Evolutionary conservation across 2,113 vertebrate genomes (phyloP), one percentile per base, ranked within the genome.

Genomic region (Tachysurus vachellii): DNA sequence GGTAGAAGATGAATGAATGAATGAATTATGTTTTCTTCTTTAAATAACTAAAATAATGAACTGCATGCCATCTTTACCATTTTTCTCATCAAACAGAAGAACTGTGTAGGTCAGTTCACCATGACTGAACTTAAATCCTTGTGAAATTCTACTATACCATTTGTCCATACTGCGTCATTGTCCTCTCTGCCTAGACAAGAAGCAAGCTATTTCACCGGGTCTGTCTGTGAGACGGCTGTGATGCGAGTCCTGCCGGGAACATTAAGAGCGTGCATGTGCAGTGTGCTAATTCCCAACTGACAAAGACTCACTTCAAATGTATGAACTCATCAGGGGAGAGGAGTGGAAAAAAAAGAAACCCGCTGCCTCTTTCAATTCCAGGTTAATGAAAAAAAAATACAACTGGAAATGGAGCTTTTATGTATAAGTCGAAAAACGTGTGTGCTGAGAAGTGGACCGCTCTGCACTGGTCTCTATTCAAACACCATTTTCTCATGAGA

Each of bases 301-400:
- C 94, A 95, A 94, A 94, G 94, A 91, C 91, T 89, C 93, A 93
- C 93, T 94, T 94, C 93, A 94, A 95, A 94, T 93, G 92, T 93
- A 93, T 94, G 94, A 95, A 94, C 93, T 92, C 94, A 94, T 94
- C 94, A 93, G 92, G 88, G 57, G 87, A 89, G 89, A 91, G 89
- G 90, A 93, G 88, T 85, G 90, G 85, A 87, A 87, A 86, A 89
- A 85, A 89, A 91, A 86, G 87, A 90, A 89, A 88, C 89, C 89
- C 88, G 89, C 91, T 92, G 93, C 92, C 89, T 88, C 92, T 93
- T 94, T 94, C 93, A 93, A 95, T 94, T 94, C 91, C 87, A 91
- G 88, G 89, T 90, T 94, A 95, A 95, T 95, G 93, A 94, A 53
- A 62, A 92, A 36, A 93, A 93, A 89, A 81, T 93, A 91, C 92